phyloP scores from a whole-genome alignment of 2,113 vertebrate genomes.

The Crypturellus undulatus region DNA sequence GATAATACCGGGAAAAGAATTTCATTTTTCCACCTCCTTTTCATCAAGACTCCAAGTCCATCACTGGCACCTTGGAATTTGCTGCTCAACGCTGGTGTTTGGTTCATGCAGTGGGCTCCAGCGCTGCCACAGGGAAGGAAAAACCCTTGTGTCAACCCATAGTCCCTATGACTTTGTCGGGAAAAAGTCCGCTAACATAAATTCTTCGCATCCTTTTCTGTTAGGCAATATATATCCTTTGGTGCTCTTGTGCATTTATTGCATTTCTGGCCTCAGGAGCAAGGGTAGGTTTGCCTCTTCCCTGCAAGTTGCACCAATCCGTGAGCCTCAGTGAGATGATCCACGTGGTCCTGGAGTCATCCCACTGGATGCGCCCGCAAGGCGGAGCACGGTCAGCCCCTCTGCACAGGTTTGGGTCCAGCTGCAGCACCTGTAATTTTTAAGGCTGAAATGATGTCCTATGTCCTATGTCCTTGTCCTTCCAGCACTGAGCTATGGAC shows the following conservation, averaged over 20 bases:
- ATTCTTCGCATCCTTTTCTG: background rate
- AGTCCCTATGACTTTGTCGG: background rate
- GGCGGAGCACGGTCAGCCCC: background rate
- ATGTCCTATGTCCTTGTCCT: background rate
- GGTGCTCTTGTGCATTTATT: background rate
- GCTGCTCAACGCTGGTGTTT: no score
- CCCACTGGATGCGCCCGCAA: background rate
- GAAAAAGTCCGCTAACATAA: background rate
- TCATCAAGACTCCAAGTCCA: background rate
- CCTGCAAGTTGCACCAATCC: background rate
- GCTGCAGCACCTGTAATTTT: no score
- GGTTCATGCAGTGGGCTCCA: no score
- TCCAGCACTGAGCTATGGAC: background rate
- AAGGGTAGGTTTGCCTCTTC: background rate
- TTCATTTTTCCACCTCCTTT: accelerated
- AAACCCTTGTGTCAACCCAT: background rate
- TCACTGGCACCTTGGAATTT: no score
- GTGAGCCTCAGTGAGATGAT: background rate
- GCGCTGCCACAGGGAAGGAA: background rate
- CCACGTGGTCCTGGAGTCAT: background rate
- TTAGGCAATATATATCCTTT: background rate
- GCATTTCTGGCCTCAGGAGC: background rate
- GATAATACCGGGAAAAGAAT: background rate
- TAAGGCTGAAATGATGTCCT: background rate
- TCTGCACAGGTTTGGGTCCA: background rate